Evolutionary conservation across 2,797 vertebrate genomes (phyloP).

Genomic region (Diplodus puntazzo): DNA sequence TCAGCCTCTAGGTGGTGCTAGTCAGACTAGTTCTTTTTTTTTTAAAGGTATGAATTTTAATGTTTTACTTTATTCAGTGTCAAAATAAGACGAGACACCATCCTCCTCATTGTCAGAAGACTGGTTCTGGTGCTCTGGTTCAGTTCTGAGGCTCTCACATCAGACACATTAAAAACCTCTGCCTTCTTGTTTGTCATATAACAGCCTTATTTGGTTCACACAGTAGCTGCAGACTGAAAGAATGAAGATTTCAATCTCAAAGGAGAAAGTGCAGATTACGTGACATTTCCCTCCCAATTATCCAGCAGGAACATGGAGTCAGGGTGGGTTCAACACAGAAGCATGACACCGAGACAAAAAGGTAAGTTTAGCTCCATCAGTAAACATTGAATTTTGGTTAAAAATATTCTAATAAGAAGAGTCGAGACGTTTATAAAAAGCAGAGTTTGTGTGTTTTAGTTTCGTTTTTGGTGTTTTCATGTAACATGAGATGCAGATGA

Average conservation of each 20-base stretch:
- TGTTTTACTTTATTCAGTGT: too few relatives aligned
- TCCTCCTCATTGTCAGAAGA: rapidly evolving
- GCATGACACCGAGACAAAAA: slow-evolving; percentile 30
- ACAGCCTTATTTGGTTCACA: not conserved
- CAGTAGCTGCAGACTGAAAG: not conserved
- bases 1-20: too few relatives aligned
- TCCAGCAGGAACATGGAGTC: slow-evolving; percentile 5
- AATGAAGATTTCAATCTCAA: not conserved
- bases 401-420: too few relatives aligned
- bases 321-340: not conserved
- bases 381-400: not conserved
- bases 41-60: too few relatives aligned
- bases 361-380: slow-evolving; percentile 11
- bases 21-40: too few relatives aligned
- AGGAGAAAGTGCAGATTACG: slow-evolving; percentile 52
- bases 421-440: rapidly evolving
- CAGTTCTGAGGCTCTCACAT: not conserved
- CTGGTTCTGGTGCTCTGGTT: too few relatives aligned
- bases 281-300: slow-evolving; percentile 25
- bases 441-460: slow-evolving; percentile 40
- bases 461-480: slow-evolving; percentile 27
- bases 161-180: not conserved
- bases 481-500: not conserved
- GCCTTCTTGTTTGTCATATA: too few relatives aligned
- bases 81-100: too few relatives aligned